Percentiles rank a stretch among this genome's conserved stretches.
These are phyloP conservation scores for Eucera pruinosa DNA, from an alignment of 2,888 invertebrate genomes.

Conservation along the genomic window DNA sequence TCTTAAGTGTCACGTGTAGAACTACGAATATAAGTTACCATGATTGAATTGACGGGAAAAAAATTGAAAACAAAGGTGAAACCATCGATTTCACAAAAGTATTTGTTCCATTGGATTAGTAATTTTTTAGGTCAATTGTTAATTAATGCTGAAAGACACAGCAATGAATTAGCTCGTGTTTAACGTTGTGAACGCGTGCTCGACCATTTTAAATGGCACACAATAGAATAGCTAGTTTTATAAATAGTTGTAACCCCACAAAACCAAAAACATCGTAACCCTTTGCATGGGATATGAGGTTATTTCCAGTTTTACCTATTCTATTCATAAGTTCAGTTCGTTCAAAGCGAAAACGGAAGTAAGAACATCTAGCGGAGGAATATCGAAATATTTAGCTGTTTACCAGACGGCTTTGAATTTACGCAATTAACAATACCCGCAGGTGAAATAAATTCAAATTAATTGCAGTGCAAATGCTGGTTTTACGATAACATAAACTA, in stretches of 20 bases:
- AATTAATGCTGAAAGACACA: slow-evolving; percentile 39
- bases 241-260: slow-evolving; percentile 75
- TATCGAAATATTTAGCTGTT: slow-evolving; percentile 1
- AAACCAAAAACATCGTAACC: slow-evolving; percentile 49
- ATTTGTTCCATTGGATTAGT: slow-evolving; percentile 47
- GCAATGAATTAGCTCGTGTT: slow-evolving; percentile 41
- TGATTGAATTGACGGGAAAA: slow-evolving; percentile 29
- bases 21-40: slow-evolving; percentile 62
- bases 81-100: slow-evolving; percentile 46
- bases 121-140: slow-evolving; percentile 18
- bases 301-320: slow-evolving; percentile 65
- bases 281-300: slow-evolving; percentile 56
- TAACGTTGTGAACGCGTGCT: slow-evolving; percentile 36
- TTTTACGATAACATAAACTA: slow-evolving; percentile 26
- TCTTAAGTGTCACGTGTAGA: neutral
- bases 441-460: slow-evolving; percentile 26
- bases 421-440: slow-evolving; percentile 47
- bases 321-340: slow-evolving; percentile 43
- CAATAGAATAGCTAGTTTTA: slow-evolving; percentile 73
- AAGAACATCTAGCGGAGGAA: slow-evolving; percentile 43
- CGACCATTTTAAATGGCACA: slow-evolving; percentile 66
- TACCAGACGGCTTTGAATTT: slow-evolving; percentile 19
- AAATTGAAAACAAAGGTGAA: slow-evolving; percentile 8
- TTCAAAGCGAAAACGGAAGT: neutral
- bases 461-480: slow-evolving; percentile 25